Conservation (phyloP, 2,888 invertebrate genomes). For the Melinaea menophilus region DNA sequence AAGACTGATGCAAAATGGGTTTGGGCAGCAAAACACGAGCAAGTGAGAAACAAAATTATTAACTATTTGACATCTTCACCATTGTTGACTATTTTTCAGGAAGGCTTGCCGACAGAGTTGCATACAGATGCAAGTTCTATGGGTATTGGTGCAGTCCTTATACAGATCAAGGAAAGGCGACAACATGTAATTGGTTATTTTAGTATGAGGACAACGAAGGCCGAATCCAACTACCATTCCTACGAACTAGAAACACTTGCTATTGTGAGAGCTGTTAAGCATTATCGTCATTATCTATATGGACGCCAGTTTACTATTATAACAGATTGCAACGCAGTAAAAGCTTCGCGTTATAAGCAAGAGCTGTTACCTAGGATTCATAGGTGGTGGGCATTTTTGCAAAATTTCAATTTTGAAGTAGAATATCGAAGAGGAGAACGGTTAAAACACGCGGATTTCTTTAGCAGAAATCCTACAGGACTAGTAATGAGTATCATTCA, state of each 20-base stretch:
- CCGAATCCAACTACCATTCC: conserved; percentile 31
- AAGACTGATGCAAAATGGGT: conserved; percentile 17
- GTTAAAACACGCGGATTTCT: too few species aligned
- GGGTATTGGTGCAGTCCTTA: conserved; percentile 27
- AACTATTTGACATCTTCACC: conserved; percentile 13
- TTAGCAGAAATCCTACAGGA: too few species aligned
- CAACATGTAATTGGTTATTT: conserved; percentile 24
- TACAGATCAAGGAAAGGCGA: conserved; percentile 17
- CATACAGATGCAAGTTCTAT: conserved; percentile 33
- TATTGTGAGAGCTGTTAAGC: too few species aligned
- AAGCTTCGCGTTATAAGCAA: conserved; percentile 36
- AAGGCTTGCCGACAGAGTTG: conserved; percentile 11
- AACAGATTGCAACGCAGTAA: too few species aligned
- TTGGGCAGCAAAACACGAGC: conserved; percentile 13
- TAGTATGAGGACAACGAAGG: conserved; percentile 26
- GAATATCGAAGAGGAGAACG: too few species aligned
- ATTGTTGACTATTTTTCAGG: conserved; percentile 11
- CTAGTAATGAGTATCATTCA: conserved; percentile 7
- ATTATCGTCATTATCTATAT: too few species aligned
- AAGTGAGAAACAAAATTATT: conserved; percentile 8
- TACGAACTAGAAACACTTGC: too few species aligned
- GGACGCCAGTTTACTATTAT: too few species aligned
- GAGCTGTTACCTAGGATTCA: conserved; percentile 37
- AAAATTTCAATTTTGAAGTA: conserved; percentile 33
- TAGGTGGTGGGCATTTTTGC: conserved; percentile 22